Evolutionary conservation across 2,113 vertebrate species (phyloP).

Genomic region (Megaleporinus macrocephalus): DNA sequence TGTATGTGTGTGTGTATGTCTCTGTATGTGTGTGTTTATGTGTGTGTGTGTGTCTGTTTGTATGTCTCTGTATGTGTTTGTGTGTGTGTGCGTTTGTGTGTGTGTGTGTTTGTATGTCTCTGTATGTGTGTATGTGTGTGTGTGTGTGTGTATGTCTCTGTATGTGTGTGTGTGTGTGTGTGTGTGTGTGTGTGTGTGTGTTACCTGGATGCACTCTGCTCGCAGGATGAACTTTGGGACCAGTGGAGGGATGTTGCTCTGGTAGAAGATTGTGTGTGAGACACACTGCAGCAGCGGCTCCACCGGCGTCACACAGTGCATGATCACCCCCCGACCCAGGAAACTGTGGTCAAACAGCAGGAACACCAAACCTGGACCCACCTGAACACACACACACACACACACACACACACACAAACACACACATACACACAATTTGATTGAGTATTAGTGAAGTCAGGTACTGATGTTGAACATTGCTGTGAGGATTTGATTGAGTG

Average conservation of each 20-base stretch:
- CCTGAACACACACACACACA: conserved; percentile 65
- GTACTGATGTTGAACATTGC: too few relatives aligned
- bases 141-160: too few relatives aligned
- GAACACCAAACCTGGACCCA: conserved; percentile 83
- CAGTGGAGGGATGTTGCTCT: conserved; percentile 70
- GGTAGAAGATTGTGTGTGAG: conserved; percentile 83
- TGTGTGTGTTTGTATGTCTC: too few relatives aligned
- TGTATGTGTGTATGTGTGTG: too few relatives aligned
- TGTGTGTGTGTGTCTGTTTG: too few relatives aligned
- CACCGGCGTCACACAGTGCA: conserved; percentile 83
- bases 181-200: not conserved
- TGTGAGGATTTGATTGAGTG: too few relatives aligned
- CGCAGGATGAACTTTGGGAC: conserved; percentile 83
- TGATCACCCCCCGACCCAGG: conserved; percentile 79
- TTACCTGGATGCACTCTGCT: conserved; percentile 82
- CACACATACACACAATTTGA: too few relatives aligned
- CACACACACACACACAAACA: conserved; percentile 32
- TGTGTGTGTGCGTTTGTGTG: too few relatives aligned
- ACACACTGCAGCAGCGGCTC: conserved; percentile 84
- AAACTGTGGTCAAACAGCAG: conserved; percentile 76
- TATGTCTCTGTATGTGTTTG: too few relatives aligned
- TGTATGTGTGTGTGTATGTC: too few relatives aligned
- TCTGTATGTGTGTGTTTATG: too few relatives aligned
- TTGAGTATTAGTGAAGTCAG: too few relatives aligned
- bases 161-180: not conserved